Base-by-base conservation (phyloP, 2,113 vertebrate species). In the Sapajus apella region DNA sequence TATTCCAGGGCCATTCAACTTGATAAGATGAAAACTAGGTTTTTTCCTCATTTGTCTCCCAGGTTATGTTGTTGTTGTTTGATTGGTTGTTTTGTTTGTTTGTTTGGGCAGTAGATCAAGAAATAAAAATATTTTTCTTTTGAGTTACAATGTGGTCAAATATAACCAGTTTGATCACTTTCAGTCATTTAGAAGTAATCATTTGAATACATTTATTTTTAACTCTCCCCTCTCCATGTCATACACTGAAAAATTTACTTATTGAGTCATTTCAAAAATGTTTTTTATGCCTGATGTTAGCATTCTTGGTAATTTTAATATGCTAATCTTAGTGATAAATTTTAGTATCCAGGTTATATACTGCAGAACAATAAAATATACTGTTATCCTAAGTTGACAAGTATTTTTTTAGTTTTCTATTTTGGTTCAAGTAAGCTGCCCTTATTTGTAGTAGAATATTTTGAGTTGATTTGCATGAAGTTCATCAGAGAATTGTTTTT, bases 21-120 rank as follows among this genome's bases (percentile, higher is more conserved):
- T 91, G 70, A 82, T 80, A 80, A 85, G 12, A 64, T 76, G n/a
- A 81, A 94, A 64, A 45, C 30, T 91, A 70, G 3, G 18, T 64
- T 92, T 95, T 90, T 94, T 43, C 32, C 20, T 52, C n/a, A 72
- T 50, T 56, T 83, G 16, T 5, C 16, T 32, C 16, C 17, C 27
- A 43, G 18, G 3, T 72, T 85, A 23, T 25, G 2, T 91, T 79
- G 32, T 20, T 77, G 68, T 66, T 92, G 25, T 73, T 85, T 76
- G 6, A 4, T 93, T 93, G 52, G 40, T 47, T 85, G 32, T 32
- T 82, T 56, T 79, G 4, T 52, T 30, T 90, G 14, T 64, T 94
- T 95, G 82, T 93, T 96, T 97, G 85, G 32, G 56, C 43, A 75
- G 25, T 61, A 93, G 35, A 90, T 93, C 90, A 85, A 96, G 27